phyloP scores from a whole-genome alignment of 2,888 invertebrate species.

The Tetropium fuscum region DNA sequence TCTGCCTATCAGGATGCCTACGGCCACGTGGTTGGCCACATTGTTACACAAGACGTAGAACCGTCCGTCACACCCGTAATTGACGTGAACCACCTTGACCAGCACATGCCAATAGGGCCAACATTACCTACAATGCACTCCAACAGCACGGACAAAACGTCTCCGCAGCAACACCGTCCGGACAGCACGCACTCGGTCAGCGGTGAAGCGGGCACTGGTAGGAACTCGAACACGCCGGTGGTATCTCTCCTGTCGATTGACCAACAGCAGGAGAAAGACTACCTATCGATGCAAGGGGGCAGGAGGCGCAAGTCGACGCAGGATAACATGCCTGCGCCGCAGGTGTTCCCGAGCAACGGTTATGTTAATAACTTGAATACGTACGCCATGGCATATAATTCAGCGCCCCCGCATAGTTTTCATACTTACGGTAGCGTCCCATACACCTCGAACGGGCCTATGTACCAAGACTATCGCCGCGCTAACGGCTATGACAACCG shows the following conservation, averaged over 20 bases:
- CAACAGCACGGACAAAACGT: constrained; percentile 20
- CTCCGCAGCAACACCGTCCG: constrained; percentile 18
- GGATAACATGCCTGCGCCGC: constrained; percentile 10
- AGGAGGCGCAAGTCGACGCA: constrained; percentile 51
- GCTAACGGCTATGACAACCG: constrained; percentile 31
- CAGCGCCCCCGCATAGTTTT: constrained; percentile 16
- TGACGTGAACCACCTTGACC: constrained; percentile 4
- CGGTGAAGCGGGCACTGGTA: constrained; percentile 14
- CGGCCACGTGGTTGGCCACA: constrained; percentile 31
- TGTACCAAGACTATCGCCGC: constrained; percentile 29
- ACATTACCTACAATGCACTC: constrained; percentile 19
- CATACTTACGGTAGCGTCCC: constrained; percentile 3
- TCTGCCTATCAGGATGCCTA: constrained; percentile 35
- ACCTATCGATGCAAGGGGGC: constrained; percentile 63
- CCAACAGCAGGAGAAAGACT: constrained; percentile 62
- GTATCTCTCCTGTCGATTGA: constrained; percentile 62
- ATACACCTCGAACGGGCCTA: constrained; percentile 3
- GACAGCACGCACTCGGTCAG: too few relatives aligned
- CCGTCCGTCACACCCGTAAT: constrained; percentile 11
- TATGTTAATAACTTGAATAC: constrained; percentile 23
- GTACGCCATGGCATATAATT: constrained; percentile 20
- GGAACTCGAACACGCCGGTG: constrained; percentile 61
- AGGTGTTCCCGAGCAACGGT: constrained; percentile 29
- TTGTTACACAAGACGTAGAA: constrained; percentile 58
- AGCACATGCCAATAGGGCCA: constrained; percentile 21